phyloP scores from a whole-genome alignment of 2,797 vertebrate genomes.

The Eospalax fontanierii region DNA sequence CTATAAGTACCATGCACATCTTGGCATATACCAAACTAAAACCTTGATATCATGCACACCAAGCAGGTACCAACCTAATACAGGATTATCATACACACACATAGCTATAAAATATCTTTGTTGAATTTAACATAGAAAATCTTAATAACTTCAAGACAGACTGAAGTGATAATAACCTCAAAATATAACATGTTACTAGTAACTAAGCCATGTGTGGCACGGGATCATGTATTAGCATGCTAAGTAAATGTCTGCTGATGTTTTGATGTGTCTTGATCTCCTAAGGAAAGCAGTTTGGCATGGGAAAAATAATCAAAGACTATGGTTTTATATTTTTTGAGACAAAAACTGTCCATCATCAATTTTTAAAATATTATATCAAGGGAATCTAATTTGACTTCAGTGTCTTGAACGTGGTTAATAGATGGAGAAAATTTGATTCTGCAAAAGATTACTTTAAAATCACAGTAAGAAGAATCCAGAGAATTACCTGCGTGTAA shows the following conservation, averaged over 20 bases:
- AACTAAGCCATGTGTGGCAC: not conserved
- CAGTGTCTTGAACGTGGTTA: not conserved
- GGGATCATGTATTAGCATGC: not conserved
- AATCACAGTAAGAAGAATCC: not conserved
- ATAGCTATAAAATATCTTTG: not conserved
- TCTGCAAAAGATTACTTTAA: not conserved
- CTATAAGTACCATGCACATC: too few relatives aligned
- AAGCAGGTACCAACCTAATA: not conserved
- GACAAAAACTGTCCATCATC: not conserved
- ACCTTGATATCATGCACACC: not conserved
- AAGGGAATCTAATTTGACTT: not conserved
- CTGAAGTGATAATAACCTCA: not conserved
- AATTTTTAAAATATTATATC: not conserved
- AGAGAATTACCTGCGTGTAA: not conserved
- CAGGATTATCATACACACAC: not conserved
- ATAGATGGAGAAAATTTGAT: not conserved
- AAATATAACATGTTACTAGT: not conserved
- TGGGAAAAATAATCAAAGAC: slow-evolving; percentile 4
- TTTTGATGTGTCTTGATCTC: not conserved
- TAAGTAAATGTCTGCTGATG: not conserved
- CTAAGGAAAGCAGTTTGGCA: not conserved
- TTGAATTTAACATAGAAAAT: not conserved
- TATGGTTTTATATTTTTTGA: not conserved
- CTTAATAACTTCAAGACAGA: not conserved
- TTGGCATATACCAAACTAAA: not conserved